Percentiles rank a stretch among this genome's conserved stretches.
phyloP scores from a whole-genome alignment of 2,113 vertebrate species.

The Chaenogobius annularis region DNA sequence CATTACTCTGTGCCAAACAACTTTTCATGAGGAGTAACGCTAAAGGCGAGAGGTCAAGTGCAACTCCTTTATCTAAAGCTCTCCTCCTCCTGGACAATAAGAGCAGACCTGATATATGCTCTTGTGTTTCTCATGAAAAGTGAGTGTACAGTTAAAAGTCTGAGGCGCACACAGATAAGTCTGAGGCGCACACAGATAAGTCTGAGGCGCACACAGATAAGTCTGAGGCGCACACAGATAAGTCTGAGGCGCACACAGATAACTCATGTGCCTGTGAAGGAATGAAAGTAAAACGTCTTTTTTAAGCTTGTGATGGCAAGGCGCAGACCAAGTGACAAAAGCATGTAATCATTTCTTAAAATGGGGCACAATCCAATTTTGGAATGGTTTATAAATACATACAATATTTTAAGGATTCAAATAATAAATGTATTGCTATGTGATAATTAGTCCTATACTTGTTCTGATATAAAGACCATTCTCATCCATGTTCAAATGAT shows the following conservation, averaged over 20 bases:
- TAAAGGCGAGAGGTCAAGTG: slow-evolving; percentile 23
- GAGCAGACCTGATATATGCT: slow-evolving; percentile 47
- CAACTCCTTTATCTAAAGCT: slow-evolving; percentile 38
- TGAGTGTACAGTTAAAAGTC: slow-evolving; percentile 58
- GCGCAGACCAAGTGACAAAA: too few relatives aligned
- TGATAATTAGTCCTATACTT: too few relatives aligned
- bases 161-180: slow-evolving; percentile 39
- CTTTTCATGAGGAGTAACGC: background rate
- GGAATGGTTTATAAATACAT: too few relatives aligned
- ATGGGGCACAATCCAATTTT: too few relatives aligned
- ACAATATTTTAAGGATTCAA: too few relatives aligned
- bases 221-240: slow-evolving; percentile 30
- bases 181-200: slow-evolving; percentile 38
- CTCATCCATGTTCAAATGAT: too few relatives aligned
- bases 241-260: slow-evolving; percentile 42
- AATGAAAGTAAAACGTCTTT: slow-evolving; percentile 16
- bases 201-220: slow-evolving; percentile 33
- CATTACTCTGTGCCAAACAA: background rate
- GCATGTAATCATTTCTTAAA: too few relatives aligned
- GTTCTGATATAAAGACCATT: too few relatives aligned
- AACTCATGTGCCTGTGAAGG: slow-evolving; percentile 28
- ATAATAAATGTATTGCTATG: too few relatives aligned
- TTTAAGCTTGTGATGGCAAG: slow-evolving; percentile 23
- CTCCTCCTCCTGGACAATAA: slow-evolving; percentile 34
- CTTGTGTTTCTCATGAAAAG: slow-evolving; percentile 49